These are phyloP conservation scores for Drosophila bunnanda DNA, from an alignment of 2,888 invertebrate species.

Conservation along the genomic window DNA sequence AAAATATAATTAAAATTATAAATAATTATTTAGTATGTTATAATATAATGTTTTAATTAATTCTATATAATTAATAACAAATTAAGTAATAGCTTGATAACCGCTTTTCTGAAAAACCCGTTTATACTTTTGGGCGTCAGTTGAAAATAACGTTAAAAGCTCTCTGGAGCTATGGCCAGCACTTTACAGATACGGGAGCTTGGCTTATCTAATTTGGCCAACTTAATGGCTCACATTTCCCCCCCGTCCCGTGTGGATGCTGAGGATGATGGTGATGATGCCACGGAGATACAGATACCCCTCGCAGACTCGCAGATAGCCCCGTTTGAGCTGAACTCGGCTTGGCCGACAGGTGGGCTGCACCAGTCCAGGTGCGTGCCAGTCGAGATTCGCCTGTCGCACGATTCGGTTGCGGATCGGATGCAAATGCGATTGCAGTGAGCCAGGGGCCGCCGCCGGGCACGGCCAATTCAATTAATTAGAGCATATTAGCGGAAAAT, in stretches of 20 bases:
- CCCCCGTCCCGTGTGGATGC: not conserved
- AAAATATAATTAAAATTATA: too few species aligned
- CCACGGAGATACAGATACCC: constrained; percentile 14
- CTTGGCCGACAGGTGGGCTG: constrained; percentile 43
- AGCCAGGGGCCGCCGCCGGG: not conserved
- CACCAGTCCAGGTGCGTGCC: constrained; percentile 32
- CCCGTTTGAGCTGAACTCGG: constrained; percentile 28
- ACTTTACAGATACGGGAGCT: constrained; percentile 1
- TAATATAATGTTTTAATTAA: too few species aligned
- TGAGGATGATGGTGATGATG: not conserved
- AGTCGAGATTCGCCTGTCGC: constrained; percentile 58
- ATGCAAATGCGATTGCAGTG: constrained; percentile 15
- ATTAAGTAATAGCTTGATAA: not conserved
- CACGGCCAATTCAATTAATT: constrained; percentile 51
- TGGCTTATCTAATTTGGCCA: constrained; percentile 59
- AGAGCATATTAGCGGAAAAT: constrained; percentile 44
- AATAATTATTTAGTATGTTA: too few species aligned
- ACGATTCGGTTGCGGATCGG: constrained; percentile 28
- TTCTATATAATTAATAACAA: too few species aligned
- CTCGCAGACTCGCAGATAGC: constrained; percentile 24
- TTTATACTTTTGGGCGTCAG: constrained; percentile 27
- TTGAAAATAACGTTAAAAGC: not conserved
- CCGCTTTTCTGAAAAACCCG: not conserved
- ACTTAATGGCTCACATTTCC: constrained; percentile 10
- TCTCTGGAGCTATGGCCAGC: constrained; percentile 15